Percentiles rank a stretch among this genome's conserved stretches.
These are phyloP conservation scores for Drosophila mauritiana DNA, from an alignment of 1,140 invertebrate genomes.

Conservation along the genomic window DNA sequence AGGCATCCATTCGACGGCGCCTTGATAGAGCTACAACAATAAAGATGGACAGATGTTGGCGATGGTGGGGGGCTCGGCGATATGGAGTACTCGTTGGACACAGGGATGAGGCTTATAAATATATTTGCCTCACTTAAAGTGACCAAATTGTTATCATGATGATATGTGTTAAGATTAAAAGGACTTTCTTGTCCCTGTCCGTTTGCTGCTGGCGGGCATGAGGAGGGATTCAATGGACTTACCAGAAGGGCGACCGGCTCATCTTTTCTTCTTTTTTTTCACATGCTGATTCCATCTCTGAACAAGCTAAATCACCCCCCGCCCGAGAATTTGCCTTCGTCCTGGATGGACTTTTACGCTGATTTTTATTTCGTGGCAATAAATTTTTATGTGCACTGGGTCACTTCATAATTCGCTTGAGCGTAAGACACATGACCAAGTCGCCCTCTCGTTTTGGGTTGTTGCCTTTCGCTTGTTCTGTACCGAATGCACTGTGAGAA, in stretches of 20 bases:
- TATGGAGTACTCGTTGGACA: neutral
- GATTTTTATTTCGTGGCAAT: slow-evolving; percentile 83
- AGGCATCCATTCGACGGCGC: slow-evolving; percentile 20
- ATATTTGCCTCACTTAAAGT: slow-evolving; percentile 85
- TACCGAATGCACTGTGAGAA: slow-evolving; percentile 26
- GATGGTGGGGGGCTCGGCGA: neutral
- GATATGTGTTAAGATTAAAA: slow-evolving; percentile 85
- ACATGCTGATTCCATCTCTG: slow-evolving; percentile 79
- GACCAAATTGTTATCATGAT: slow-evolving; percentile 84
- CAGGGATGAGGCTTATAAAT: slow-evolving; percentile 77
- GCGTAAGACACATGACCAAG: slow-evolving; percentile 62
- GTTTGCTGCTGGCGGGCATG: slow-evolving; percentile 35
- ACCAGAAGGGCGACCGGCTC: slow-evolving; percentile 51
- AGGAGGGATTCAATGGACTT: slow-evolving; percentile 17
- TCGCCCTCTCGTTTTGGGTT: slow-evolving; percentile 23
- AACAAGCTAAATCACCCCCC: no score
- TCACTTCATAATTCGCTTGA: slow-evolving; percentile 84
- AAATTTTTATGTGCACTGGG: slow-evolving; percentile 83
- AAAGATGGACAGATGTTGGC: slow-evolving; percentile 28
- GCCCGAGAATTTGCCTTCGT: slow-evolving; percentile 22
- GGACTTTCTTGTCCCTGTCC: slow-evolving; percentile 81
- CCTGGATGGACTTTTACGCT: slow-evolving; percentile 70
- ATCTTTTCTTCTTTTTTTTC: slow-evolving; percentile 71
- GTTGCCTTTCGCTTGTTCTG: slow-evolving; percentile 8
- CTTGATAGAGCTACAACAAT: slow-evolving; percentile 52